Percentiles rank a stretch among this genome's conserved stretches.
phyloP scores from a whole-genome alignment of 2,888 invertebrate genomes.

The Lapara coniferarum region DNA sequence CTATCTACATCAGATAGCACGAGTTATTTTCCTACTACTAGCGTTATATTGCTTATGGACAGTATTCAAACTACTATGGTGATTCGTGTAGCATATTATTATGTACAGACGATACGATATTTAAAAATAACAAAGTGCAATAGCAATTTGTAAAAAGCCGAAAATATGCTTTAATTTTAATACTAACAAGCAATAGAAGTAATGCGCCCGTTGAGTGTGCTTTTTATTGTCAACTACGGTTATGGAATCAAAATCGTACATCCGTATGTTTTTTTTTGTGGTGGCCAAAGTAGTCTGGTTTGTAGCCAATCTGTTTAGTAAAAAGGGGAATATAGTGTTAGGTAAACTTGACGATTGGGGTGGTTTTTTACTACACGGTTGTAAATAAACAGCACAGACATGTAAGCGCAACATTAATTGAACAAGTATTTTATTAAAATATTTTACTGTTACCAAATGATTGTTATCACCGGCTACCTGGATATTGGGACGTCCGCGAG shows the following conservation, averaged over 20 bases:
- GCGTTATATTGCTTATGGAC: constrained; percentile 72
- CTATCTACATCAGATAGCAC: constrained; percentile 78
- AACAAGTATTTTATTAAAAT: no score
- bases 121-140: constrained; percentile 22
- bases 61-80: constrained; percentile 55
- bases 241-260: neutral
- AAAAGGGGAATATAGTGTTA: no score
- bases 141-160: constrained; percentile 8
- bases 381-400: no score
- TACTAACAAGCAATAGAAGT: neutral
- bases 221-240: neutral
- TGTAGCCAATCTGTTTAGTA: neutral
- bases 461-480: no score
- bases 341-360: no score
- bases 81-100: constrained; percentile 33
- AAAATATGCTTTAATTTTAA: constrained; percentile 17
- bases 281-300: neutral
- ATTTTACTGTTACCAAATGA: no score
- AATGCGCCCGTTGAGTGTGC: neutral
- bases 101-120: constrained; percentile 20
- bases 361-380: no score
- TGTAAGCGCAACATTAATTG: no score
- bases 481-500: no score
- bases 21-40: constrained; percentile 60
- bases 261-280: neutral